Evolutionary conservation across 2,113 vertebrate genomes (phyloP).

Genomic region (Glaucidium brasilianum): DNA sequence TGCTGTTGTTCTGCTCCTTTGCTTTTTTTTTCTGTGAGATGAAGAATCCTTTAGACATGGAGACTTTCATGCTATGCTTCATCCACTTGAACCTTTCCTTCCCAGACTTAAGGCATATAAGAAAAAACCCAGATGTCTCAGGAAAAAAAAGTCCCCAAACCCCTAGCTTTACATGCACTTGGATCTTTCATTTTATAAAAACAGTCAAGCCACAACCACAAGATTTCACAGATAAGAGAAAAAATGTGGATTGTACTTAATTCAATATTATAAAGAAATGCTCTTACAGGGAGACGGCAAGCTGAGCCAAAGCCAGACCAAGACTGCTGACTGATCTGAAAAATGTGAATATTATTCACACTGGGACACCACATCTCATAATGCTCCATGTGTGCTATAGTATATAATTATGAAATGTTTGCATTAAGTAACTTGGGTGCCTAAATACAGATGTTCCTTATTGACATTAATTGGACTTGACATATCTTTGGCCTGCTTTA

Average conservation of each 20-base stretch:
- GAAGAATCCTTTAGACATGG: conserved; percentile 37
- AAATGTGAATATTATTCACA: conserved; percentile 80
- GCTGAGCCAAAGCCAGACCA: conserved; percentile 72
- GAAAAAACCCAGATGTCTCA: conserved; percentile 69
- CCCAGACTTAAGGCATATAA: conserved; percentile 36
- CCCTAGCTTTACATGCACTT: conserved; percentile 76
- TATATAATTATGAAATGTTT: conserved; percentile 82
- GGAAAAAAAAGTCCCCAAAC: conserved; percentile 16
- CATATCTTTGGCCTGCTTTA: conserved; percentile 81
- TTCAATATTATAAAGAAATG: conserved; percentile 81
- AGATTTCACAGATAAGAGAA: conserved; percentile 83
- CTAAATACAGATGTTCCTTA: conserved; percentile 83
- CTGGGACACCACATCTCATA: conserved; percentile 80
- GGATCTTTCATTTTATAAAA: conserved; percentile 81
- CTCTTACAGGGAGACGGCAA: conserved; percentile 71
- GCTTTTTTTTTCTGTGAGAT: not conserved
- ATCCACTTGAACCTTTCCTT: conserved; percentile 61
- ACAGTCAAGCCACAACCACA: conserved; percentile 77
- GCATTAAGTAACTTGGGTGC: conserved; percentile 79
- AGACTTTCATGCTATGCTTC: conserved; percentile 36
- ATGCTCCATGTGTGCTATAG: conserved; percentile 73
- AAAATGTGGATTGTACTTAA: conserved; percentile 78
- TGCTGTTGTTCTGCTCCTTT: not conserved
- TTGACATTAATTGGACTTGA: conserved; percentile 83
- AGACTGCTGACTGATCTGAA: conserved; percentile 82